Evolutionary conservation across 2,113 vertebrate genomes (phyloP).

Genomic region (Cyprinodon tularosa): DNA sequence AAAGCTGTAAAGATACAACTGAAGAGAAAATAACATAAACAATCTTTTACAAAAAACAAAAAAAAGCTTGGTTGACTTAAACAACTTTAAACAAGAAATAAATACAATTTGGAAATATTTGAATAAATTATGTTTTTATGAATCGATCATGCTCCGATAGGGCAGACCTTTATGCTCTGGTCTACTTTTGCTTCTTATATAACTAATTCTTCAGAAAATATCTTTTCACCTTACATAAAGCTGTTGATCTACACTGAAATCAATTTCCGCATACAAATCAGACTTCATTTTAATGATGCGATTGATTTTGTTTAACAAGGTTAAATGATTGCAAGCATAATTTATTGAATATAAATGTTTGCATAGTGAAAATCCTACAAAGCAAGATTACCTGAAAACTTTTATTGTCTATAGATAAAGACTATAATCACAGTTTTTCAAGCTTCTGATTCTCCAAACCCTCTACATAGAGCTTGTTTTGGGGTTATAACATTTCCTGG

Average conservation of each 20-base stretch:
- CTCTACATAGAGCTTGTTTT: too few species aligned
- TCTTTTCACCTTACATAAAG: background rate
- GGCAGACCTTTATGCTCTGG: background rate
- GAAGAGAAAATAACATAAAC: background rate
- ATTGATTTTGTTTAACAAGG: background rate
- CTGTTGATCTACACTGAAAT: background rate
- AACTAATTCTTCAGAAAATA: background rate
- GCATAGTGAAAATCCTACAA: background rate
- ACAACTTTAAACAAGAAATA: too few species aligned
- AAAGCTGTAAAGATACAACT: too few species aligned
- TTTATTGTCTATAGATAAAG: too few species aligned
- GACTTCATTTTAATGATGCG: background rate
- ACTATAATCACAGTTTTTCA: too few species aligned
- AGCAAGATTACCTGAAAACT: background rate
- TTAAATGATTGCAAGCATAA: background rate
- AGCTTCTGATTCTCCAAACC: too few species aligned
- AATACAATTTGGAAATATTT: too few species aligned
- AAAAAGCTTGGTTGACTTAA: too few species aligned
- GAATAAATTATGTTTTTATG: too few species aligned
- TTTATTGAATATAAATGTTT: background rate
- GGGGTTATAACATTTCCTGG: too few species aligned
- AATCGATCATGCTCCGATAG: too few species aligned
- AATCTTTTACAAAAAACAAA: too few species aligned
- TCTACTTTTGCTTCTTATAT: background rate
- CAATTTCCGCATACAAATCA: background rate